Conservation (phyloP, 2,888 invertebrate species). For the Luffia ferchaultella region DNA sequence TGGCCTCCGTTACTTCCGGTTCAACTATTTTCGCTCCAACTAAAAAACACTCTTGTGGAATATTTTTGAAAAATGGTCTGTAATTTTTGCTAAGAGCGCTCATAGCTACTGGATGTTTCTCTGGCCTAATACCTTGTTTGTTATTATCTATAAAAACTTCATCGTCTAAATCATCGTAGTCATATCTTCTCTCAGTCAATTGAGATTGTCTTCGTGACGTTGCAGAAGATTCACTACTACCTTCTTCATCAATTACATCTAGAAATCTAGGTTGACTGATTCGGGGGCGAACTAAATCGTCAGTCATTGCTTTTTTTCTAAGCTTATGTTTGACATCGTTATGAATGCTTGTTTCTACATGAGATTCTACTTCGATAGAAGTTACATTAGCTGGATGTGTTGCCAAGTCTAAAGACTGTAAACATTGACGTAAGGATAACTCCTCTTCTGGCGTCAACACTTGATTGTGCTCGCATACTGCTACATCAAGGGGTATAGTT, state of each 20-base stretch:
- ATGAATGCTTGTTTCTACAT: slow-evolving; percentile 51
- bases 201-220: slow-evolving; percentile 63
- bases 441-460: slow-evolving; percentile 67
- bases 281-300: slow-evolving; percentile 39
- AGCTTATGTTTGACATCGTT: slow-evolving; percentile 47
- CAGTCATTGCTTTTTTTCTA: slow-evolving; percentile 44
- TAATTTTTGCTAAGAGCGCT: slow-evolving; percentile 24
- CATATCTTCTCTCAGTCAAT: slow-evolving; percentile 52
- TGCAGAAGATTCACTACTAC: slow-evolving; percentile 70
- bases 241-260: slow-evolving; percentile 82
- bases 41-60: slow-evolving; percentile 58
- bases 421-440: slow-evolving; percentile 57
- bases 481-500: slow-evolving; percentile 46
- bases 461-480: slow-evolving; percentile 41
- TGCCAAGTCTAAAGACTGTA: slow-evolving; percentile 63
- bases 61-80: slow-evolving; percentile 35
- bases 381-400: slow-evolving; percentile 47
- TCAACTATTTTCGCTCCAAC: slow-evolving; percentile 71
- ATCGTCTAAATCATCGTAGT: slow-evolving; percentile 55
- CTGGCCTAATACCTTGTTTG: slow-evolving; percentile 22
- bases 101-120: slow-evolving; percentile 12
- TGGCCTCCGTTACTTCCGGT: slow-evolving; percentile 62
- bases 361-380: slow-evolving; percentile 45
- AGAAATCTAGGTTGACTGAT: slow-evolving; percentile 73
- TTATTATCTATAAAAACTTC: slow-evolving; percentile 48